Conservation (phyloP, 2,888 invertebrate species). For the Rhamnusium bicolor region DNA sequence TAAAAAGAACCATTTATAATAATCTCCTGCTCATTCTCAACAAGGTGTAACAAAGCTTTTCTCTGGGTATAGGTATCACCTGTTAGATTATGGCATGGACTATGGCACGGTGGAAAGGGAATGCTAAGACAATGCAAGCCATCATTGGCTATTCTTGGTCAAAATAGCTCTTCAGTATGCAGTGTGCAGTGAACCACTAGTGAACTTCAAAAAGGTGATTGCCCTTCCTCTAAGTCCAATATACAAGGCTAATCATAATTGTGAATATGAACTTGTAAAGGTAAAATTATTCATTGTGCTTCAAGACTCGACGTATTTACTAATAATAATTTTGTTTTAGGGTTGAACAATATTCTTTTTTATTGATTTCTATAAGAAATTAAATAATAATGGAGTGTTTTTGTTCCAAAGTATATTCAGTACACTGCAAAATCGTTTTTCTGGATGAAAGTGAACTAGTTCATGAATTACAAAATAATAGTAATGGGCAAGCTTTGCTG, state of each 20-base stretch:
- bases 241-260: conserved; percentile 55
- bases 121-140: conserved; percentile 50
- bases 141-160: conserved; percentile 53
- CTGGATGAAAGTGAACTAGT: conserved; percentile 92
- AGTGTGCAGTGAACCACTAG: conserved; percentile 58
- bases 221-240: conserved; percentile 58
- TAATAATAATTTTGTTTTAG: conserved; percentile 19
- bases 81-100: conserved; percentile 44
- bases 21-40: conserved; percentile 9
- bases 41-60: conserved; percentile 23
- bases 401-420: conserved; percentile 66
- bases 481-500: conserved; percentile 89
- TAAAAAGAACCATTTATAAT: conserved; percentile 27
- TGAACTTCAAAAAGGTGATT: conserved; percentile 62
- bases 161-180: conserved; percentile 54
- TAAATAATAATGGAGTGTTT: conserved; percentile 67
- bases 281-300: conserved; percentile 39
- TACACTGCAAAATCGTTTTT: conserved; percentile 86
- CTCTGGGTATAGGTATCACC: conserved; percentile 37
- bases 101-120: conserved; percentile 45
- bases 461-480: conserved; percentile 92
- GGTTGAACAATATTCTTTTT: conserved; percentile 24
- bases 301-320: conserved; percentile 6
- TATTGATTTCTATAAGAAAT: conserved; percentile 32
- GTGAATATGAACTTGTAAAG: conserved; percentile 54